Evolutionary conservation across 2,113 vertebrate species (phyloP).

Genomic region (Stigmatopora nigra): DNA sequence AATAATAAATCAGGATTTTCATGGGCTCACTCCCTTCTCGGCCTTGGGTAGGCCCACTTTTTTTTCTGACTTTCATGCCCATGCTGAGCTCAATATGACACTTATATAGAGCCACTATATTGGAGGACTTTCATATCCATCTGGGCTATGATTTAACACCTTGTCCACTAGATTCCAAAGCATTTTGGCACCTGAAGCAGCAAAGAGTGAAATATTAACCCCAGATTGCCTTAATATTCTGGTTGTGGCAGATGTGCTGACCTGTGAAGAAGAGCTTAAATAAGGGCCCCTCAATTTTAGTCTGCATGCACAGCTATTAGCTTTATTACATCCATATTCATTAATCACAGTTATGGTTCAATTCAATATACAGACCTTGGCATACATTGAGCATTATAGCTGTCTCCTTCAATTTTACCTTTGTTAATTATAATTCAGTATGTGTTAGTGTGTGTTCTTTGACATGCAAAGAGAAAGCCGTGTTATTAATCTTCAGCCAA

Average conservation of each 20-base stretch:
- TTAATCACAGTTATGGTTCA: conserved; percentile 43
- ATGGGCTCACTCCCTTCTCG: too few relatives aligned
- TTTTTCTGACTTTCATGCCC: too few relatives aligned
- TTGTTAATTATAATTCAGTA: conserved; percentile 16
- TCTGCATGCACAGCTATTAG: conserved; percentile 25
- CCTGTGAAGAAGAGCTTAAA: conserved; percentile 41
- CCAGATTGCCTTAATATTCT: conserved; percentile 30
- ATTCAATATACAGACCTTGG: conserved; percentile 30
- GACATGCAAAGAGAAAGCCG: conserved; percentile 44
- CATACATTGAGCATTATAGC: conserved; percentile 23
- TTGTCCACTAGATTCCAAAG: conserved; percentile 10
- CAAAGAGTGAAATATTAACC: conserved; percentile 18
- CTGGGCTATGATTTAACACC: neutral
- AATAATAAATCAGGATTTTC: too few relatives aligned
- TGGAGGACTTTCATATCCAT: conserved; percentile 1
- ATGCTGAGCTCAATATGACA: neutral
- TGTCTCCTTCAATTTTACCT: conserved; percentile 22
- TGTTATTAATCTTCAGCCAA: conserved; percentile 41
- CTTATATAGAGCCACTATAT: neutral
- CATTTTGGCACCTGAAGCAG: conserved; percentile 10
- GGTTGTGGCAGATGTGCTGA: conserved; percentile 15
- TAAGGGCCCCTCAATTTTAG: conserved; percentile 30
- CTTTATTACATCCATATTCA: conserved; percentile 42
- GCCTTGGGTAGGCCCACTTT: too few relatives aligned
- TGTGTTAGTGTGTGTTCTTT: conserved; percentile 30